phyloP scores from a whole-genome alignment of 2,888 invertebrate species.

The Polymixis lichenea region DNA sequence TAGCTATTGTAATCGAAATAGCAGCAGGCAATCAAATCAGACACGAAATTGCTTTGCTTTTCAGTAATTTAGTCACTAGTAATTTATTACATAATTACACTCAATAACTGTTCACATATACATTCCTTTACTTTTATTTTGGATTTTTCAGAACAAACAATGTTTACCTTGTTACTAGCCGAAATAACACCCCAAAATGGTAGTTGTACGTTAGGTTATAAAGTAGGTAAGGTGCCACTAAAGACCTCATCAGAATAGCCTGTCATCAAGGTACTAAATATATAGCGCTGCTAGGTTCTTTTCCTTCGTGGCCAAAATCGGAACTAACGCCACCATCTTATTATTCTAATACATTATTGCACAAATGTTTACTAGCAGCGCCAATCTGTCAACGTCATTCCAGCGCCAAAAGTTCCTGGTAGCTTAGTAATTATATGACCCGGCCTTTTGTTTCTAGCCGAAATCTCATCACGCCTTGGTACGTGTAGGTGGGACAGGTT shows the following conservation, averaged over 20 bases:
- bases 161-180: neutral
- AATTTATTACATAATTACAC: neutral
- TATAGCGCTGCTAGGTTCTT: no score
- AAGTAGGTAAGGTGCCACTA: neutral
- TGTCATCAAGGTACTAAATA: no score
- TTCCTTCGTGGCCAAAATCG: no score
- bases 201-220: neutral
- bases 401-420: no score
- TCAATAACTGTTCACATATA: neutral
- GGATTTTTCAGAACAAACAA: neutral
- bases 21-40: neutral
- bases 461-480: neutral
- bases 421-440: no score
- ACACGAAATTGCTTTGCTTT: neutral
- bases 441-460: no score
- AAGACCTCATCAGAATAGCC: constrained; percentile 14
- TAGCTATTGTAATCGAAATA: neutral
- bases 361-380: no score
- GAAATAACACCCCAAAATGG: neutral
- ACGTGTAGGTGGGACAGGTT: neutral
- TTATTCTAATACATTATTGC: no score
- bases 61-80: neutral
- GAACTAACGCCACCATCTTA: no score
- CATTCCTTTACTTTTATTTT: no score
- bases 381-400: no score